A percentile compares a stretch with the other conserved stretches of the same genome.
Evolutionary conservation across 2,797 vertebrate species (phyloP).

Genomic region (Onychomys leucogaster): DNA sequence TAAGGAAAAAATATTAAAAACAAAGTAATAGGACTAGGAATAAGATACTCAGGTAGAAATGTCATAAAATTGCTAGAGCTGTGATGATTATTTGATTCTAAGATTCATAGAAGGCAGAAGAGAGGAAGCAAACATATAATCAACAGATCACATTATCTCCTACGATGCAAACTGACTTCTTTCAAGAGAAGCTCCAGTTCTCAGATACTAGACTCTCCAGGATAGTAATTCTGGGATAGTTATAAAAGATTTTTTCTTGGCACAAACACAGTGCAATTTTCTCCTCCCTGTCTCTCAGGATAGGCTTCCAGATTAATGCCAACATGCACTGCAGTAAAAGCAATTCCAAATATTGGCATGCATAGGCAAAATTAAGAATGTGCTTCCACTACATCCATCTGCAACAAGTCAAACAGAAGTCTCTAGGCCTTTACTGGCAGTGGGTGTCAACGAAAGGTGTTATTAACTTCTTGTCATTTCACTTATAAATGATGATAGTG

Average conservation of each 20-base stretch:
- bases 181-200: slow-evolving; percentile 7
- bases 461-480: slow-evolving; percentile 30
- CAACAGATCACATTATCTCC: slow-evolving; percentile 26
- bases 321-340: slow-evolving; percentile 49
- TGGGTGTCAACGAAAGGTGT: neutral
- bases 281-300: slow-evolving; percentile 20
- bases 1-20: slow-evolving; percentile 40
- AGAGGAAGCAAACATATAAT: neutral
- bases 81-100: slow-evolving; percentile 44
- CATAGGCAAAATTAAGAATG: slow-evolving; percentile 40
- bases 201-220: slow-evolving; percentile 1
- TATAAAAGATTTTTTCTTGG: slow-evolving; percentile 43
- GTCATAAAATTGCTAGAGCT: neutral
- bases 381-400: slow-evolving; percentile 6
- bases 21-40: slow-evolving; percentile 7
- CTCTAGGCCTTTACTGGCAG: neutral
- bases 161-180: slow-evolving; percentile 29
- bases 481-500: neutral
- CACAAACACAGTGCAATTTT: slow-evolving; percentile 47
- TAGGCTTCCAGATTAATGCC: neutral
- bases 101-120: neutral
- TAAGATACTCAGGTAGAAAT: neutral
- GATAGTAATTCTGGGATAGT: neutral
- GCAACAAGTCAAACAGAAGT: slow-evolving; percentile 3
- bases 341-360: slow-evolving; percentile 52